Percentiles rank a stretch among this genome's conserved stretches.
These are phyloP conservation scores for Pelvicachromis taeniatus DNA, from an alignment of 2,113 vertebrate genomes.

Conservation along the genomic window DNA sequence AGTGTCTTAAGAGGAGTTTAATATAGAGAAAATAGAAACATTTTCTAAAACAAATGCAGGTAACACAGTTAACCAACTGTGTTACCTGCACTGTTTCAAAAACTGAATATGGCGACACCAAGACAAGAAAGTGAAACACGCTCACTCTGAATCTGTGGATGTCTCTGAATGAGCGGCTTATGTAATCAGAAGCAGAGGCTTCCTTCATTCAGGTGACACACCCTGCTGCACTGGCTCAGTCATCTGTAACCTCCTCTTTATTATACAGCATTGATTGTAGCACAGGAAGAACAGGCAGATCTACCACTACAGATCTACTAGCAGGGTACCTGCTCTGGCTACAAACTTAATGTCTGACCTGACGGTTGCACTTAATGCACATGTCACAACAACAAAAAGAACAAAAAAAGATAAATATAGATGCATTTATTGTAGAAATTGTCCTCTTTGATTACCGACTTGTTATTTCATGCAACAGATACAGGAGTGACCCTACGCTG, in stretches of 20 bases:
- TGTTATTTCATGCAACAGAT: background rate
- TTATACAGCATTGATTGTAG: background rate
- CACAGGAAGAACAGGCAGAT: background rate
- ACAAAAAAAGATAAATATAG: background rate
- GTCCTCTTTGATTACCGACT: background rate
- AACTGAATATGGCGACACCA: background rate
- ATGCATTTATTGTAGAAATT: background rate
- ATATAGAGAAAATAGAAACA: background rate
- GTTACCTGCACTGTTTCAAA: background rate
- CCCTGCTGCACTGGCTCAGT: background rate
- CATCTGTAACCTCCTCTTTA: background rate
- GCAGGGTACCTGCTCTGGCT: background rate
- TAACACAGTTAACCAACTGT: background rate
- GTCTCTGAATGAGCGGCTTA: background rate
- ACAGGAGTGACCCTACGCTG: background rate
- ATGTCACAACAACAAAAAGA: background rate
- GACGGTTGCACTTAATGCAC: background rate
- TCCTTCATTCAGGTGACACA: background rate
- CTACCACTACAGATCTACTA: background rate
- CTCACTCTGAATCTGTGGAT: background rate
- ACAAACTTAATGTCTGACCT: background rate
- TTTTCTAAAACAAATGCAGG: background rate
- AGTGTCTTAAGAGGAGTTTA: accelerated
- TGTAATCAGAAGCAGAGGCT: background rate
- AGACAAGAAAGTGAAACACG: background rate